Percentiles rank a stretch among this genome's conserved stretches.
Evolutionary conservation across 2,888 invertebrate species (phyloP).

Genomic region (Alloscopus bannaensis): DNA sequence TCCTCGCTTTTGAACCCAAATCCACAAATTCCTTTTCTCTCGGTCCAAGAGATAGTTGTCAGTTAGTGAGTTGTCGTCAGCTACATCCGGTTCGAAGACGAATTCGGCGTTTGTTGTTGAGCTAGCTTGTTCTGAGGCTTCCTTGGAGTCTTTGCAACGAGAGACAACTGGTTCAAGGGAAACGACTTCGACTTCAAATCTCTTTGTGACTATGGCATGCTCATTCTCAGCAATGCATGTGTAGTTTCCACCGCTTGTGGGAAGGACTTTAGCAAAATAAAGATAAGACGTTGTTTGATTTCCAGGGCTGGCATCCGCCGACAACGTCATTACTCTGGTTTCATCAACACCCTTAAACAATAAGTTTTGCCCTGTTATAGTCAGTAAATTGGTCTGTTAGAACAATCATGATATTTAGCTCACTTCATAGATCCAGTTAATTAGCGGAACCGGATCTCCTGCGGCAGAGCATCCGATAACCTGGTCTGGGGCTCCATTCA

Average conservation of each 20-base stretch:
- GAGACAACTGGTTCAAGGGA: constrained; percentile 22
- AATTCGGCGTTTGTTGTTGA: background rate
- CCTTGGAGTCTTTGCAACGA: constrained; percentile 22
- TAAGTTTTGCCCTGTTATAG: background rate
- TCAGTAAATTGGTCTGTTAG: too few species aligned
- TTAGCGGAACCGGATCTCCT: constrained; percentile 21
- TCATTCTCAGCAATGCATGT: constrained; percentile 47
- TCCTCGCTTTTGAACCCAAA: constrained; percentile 46
- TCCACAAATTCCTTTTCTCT: constrained; percentile 48
- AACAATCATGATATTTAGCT: constrained; percentile 1
- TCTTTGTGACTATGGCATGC: constrained; percentile 16
- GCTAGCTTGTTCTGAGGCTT: background rate
- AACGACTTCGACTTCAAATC: constrained; percentile 41
- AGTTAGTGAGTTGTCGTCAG: too few species aligned
- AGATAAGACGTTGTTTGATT: constrained; percentile 25
- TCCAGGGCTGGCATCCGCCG: background rate
- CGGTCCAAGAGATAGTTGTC: constrained; percentile 20
- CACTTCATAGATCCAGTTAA: constrained; percentile 19
- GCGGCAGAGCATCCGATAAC: constrained; percentile 30
- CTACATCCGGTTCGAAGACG: constrained; percentile 9
- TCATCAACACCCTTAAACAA: background rate
- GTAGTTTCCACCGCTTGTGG: constrained; percentile 24
- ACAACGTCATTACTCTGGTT: background rate
- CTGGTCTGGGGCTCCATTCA: constrained; percentile 49
- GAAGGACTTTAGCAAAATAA: constrained; percentile 22